Evolutionary conservation across 2,797 vertebrate species (phyloP), one percentile per base, ranked within the genome.

Genomic region (Hyperoplus lanceolatus): DNA sequence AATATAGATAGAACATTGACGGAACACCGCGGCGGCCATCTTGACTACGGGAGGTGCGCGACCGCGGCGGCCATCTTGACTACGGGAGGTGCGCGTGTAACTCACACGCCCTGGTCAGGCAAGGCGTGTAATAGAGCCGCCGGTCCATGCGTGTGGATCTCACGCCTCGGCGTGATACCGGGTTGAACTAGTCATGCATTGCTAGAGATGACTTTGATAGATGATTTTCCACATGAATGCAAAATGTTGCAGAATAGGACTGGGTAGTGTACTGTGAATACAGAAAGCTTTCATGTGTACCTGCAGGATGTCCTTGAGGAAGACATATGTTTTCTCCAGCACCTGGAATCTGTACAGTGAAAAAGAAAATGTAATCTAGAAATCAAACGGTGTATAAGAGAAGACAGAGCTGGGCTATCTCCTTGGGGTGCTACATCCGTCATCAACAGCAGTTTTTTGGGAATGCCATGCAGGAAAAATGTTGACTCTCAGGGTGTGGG

Each of bases 401-500:
- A 84, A 79, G 81, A 78, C 65, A 82, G 79, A 86, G 73, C 55
- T 83, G 18, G 29, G 54, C 77, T 60, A 82, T 89, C 72, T 87
- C 79, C 75, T 50, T 51, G 0, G 43, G 73, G 73, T 78, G 80
- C 90, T 85, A 77, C 77, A 74, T 83, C 65, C 62, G 5, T 63
- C 75, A 79, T 91, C 80, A 92, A 87, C 85, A 38, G 83, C 70
- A 77, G 63, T 82, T 83, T 87, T 92, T 88, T 93, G 49, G 57
- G 38, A 14, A 29, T 68, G 77, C 46, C 57, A 8, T 9, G 81
- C 70, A 41, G 75, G 36, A 81, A 74, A 87, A 85, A 63, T 63
- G 21, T 29, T 29, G 29, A 29, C 29, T 75, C 75, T 69, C 68
- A 49, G 64, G 61, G 72, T 57, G 61, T 61, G 61, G 72, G 60